These are phyloP conservation scores for Pteruthius melanotis DNA, from an alignment of 2,113 vertebrate genomes.

Conservation along the genomic window DNA sequence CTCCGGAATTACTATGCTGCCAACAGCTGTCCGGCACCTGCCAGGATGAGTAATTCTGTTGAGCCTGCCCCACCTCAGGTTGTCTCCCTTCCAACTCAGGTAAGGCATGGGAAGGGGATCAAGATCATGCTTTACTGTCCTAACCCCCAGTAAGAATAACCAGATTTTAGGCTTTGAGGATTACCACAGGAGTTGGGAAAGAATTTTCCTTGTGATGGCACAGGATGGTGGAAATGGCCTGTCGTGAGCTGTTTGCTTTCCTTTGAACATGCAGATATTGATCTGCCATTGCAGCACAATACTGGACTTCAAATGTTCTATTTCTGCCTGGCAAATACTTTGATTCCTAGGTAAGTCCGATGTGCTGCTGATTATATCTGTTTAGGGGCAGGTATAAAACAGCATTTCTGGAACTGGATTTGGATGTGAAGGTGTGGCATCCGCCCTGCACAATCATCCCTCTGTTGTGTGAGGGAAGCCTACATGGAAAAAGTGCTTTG, in stretches of 20 bases:
- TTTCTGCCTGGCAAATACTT: conserved; percentile 15
- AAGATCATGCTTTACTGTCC: background rate
- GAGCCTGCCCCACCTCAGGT: conserved; percentile 79
- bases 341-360: background rate
- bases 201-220: background rate
- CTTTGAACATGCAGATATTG: conserved; percentile 5
- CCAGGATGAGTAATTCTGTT: conserved; percentile 81
- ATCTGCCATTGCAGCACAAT: conserved; percentile 1
- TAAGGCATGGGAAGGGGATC: conserved; percentile 61
- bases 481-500: background rate
- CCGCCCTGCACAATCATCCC: background rate
- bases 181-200: background rate
- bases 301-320: background rate
- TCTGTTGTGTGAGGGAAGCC: background rate
- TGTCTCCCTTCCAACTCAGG: conserved; percentile 81
- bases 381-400: conserved; percentile 1
- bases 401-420: background rate
- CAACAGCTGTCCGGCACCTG: conserved; percentile 88
- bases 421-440: background rate
- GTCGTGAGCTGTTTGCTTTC: background rate
- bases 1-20: conserved; percentile 95
- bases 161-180: background rate
- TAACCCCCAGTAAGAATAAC: background rate
- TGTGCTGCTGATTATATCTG: background rate
- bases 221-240: background rate